phyloP scores from a whole-genome alignment of 35 echinoderm and acorn worm species.

The Eucidaris tribuloides region DNA sequence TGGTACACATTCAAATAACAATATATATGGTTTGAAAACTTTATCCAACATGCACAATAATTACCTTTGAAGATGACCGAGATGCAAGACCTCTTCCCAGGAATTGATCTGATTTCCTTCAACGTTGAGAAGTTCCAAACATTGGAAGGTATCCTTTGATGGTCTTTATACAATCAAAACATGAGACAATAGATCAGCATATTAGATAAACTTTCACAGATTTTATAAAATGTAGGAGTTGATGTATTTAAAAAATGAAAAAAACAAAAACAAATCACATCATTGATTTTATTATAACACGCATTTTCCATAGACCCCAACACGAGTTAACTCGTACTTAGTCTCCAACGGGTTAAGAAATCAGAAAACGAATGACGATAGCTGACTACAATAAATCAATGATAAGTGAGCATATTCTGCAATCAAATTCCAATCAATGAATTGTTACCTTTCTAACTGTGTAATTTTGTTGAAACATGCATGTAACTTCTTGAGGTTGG shows the following conservation, averaged over 20 bases:
- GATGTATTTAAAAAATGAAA: too few species aligned
- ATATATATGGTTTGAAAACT: background rate
- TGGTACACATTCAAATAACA: too few species aligned
- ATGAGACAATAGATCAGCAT: background rate
- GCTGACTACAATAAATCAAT: background rate
- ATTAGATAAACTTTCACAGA: too few species aligned
- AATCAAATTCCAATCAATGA: background rate
- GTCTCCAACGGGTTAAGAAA: too few species aligned
- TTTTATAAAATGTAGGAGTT: too few species aligned
- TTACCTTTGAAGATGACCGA: conserved; percentile 85
- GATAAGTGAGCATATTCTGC: background rate
- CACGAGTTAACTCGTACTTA: too few species aligned
- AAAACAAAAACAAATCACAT: too few species aligned
- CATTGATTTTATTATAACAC: too few species aligned
- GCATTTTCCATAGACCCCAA: too few species aligned
- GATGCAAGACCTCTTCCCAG: conserved; percentile 66
- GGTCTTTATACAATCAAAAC: conserved; percentile 4
- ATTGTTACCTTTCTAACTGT: conserved; percentile 28
- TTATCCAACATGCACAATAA: background rate
- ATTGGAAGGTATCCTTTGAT: conserved; percentile 25
- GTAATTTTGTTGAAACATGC: conserved; percentile 42
- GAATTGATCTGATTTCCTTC: conserved; percentile 75
- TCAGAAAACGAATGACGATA: too few species aligned
- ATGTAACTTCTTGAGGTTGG: conserved; percentile 43
- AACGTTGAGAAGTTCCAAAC: conserved; percentile 71